Evolutionary conservation across 2,797 vertebrate genomes (phyloP).

Genomic region (Distichodus sexfasciatus): DNA sequence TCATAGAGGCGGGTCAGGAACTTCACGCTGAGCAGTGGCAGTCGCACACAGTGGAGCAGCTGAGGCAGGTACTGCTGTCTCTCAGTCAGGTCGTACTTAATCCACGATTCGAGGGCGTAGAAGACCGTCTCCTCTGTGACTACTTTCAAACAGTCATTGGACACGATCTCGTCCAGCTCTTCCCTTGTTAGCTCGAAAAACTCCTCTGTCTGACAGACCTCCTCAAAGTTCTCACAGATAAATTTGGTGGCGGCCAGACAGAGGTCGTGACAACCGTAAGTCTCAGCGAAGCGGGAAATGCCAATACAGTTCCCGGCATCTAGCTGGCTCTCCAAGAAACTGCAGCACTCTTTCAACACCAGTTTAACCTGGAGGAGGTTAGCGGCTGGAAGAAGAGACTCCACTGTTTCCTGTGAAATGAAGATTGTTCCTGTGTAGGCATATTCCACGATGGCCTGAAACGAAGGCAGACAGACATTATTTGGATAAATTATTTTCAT

Average conservation of each 20-base stretch:
- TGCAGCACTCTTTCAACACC: conserved; percentile 95
- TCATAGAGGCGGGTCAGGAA: conserved; percentile 96
- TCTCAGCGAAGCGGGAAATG: conserved; percentile 97
- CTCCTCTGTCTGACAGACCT: conserved; percentile 94
- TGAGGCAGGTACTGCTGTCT: conserved; percentile 92
- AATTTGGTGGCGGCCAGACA: conserved; percentile 93
- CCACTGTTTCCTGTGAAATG: conserved; percentile 97
- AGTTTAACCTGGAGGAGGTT: conserved; percentile 97
- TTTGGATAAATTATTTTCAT: not conserved
- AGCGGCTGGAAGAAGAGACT: conserved; percentile 94
- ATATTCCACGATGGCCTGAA: conserved; percentile 93
- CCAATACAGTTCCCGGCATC: conserved; percentile 98
- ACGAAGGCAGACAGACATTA: conserved; percentile 11
- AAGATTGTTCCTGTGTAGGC: conserved; percentile 97
- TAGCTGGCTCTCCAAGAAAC: conserved; percentile 94
- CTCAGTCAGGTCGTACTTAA: conserved; percentile 94
- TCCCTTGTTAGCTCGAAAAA: conserved; percentile 93
- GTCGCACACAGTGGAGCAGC: conserved; percentile 92
- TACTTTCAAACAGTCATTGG: conserved; percentile 96
- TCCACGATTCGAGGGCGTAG: conserved; percentile 93
- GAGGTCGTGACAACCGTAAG: conserved; percentile 94
- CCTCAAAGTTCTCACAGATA: conserved; percentile 96
- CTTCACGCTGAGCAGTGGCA: conserved; percentile 95
- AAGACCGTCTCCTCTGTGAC: conserved; percentile 94
- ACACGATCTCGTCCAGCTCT: conserved; percentile 94